Base-by-base conservation (phyloP, 1,140 invertebrate genomes). In the Ridgeia piscesae region DNA sequence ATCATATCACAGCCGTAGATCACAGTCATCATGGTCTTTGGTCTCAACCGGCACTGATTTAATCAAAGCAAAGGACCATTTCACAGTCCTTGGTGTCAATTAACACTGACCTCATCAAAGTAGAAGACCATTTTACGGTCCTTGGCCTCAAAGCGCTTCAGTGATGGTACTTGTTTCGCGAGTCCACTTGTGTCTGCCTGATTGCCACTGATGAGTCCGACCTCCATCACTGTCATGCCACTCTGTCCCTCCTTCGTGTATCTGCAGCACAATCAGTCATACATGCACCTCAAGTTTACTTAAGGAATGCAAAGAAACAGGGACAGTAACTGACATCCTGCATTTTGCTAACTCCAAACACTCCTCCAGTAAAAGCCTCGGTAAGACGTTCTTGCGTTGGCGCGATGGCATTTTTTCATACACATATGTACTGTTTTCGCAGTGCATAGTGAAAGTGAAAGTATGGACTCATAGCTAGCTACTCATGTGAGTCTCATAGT, bases 51-150 rank as follows among this genome's bases (percentile, higher is more conserved):
- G n/a, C n/a, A n/a, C 88, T 89, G 34, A 34, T 90, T 33, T 92
- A n/a, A 92, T 42, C 42, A 42, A 42, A 42, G 42, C 11, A 42
- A 11, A 42, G 42, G 42, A 42, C 42, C 42, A 42, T 11, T 42
- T 42, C n/a, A n/a, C 48, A 11, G 48, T 21, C 48, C 48, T 50
- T 50, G 48, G 8, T 50, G 8, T 77, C 27, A 17, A 77, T 21
- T 77, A 21, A 77, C 89, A 92, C 92, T 42, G 34, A 92, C 92
- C 92, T 92, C 92, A 91, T 92, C 92, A 11, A 92, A 90, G 89
- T 92, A 92, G 33, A 92, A n/a, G 35, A 92, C 88, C 33, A 92
- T 89, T 48, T 92, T 92, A 6, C 89, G 33, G 34, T 89, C 88
- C n/a, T n/a, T 91, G 33, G 33, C 91, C 88, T 92, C 92, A 27